Conservation (phyloP, 2,888 invertebrate genomes). For the Odiellus spinosus region DNA sequence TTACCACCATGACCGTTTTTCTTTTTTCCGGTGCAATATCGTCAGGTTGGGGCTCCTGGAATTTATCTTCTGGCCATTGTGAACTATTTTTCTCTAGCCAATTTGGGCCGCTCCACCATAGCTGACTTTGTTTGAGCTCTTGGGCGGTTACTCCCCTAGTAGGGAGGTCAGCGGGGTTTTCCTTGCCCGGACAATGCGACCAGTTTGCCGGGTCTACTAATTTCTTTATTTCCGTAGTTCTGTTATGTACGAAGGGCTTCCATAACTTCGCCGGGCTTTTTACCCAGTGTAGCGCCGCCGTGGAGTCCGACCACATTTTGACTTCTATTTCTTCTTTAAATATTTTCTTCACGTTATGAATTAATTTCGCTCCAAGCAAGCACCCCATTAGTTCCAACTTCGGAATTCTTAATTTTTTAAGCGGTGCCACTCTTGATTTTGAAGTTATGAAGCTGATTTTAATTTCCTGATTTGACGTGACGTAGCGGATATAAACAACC, state of each 20-base stretch:
- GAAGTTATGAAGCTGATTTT: slow-evolving; percentile 10
- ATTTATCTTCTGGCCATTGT: not conserved
- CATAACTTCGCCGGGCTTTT: slow-evolving; percentile 1
- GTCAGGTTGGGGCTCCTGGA: too few relatives aligned
- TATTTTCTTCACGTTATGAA: too few relatives aligned
- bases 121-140: too few relatives aligned
- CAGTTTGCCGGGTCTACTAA: slow-evolving; percentile 11
- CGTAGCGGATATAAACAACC: too few relatives aligned
- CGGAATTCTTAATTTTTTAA: slow-evolving; percentile 19
- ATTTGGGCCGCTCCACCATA: slow-evolving; percentile 22
- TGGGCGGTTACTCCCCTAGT: slow-evolving; percentile 4
- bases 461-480: too few relatives aligned
- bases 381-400: slow-evolving; percentile 18
- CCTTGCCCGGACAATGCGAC: slow-evolving; percentile 18
- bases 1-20: too few relatives aligned
- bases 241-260: slow-evolving; percentile 17
- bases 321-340: not conserved
- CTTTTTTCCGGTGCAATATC: too few relatives aligned
- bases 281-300: slow-evolving; percentile 18
- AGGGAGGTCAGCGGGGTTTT: slow-evolving; percentile 24
- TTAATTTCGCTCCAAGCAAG: slow-evolving; percentile 2
- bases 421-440: slow-evolving; percentile 16
- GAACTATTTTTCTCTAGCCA: slow-evolving; percentile 10
- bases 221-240: slow-evolving; percentile 19
- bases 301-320: slow-evolving; percentile 17